These are phyloP conservation scores for Bubo scandiacus DNA, from an alignment of 2,113 vertebrate species.

Conservation along the genomic window DNA sequence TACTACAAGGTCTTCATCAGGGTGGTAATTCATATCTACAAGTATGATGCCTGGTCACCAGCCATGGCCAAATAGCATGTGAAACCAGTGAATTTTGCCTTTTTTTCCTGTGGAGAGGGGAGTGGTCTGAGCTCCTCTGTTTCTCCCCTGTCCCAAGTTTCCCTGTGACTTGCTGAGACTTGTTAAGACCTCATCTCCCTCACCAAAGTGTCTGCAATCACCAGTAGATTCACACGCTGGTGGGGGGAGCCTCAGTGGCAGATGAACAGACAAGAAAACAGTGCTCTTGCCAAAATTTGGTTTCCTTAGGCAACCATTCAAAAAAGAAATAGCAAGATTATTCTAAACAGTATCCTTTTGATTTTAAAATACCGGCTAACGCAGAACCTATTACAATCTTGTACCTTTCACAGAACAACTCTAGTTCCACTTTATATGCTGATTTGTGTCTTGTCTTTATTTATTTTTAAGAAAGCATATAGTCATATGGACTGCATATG, in stretches of 20 bases:
- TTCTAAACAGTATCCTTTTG: background rate
- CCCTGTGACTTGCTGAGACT: background rate
- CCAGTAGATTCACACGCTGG: background rate
- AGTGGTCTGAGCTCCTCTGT: background rate
- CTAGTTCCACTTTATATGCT: background rate
- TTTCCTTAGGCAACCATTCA: background rate
- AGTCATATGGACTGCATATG: background rate
- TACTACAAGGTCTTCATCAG: background rate
- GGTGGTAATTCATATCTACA: background rate
- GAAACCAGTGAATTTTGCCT: background rate
- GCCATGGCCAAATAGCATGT: fast-evolving
- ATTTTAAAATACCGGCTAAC: background rate
- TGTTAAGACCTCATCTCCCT: background rate
- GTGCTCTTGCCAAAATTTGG: background rate
- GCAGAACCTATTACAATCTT: background rate
- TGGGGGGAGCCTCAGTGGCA: background rate
- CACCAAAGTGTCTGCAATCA: background rate
- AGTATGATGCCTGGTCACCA: background rate
- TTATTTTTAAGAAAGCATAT: background rate
- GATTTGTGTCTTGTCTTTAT: background rate
- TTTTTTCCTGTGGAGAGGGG: fast-evolving
- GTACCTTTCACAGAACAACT: background rate
- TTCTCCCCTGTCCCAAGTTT: background rate
- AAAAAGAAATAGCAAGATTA: background rate
- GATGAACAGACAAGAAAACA: background rate